Conservation (phyloP, 2,113 vertebrate species). For the Brachypteracias leptosomus region DNA sequence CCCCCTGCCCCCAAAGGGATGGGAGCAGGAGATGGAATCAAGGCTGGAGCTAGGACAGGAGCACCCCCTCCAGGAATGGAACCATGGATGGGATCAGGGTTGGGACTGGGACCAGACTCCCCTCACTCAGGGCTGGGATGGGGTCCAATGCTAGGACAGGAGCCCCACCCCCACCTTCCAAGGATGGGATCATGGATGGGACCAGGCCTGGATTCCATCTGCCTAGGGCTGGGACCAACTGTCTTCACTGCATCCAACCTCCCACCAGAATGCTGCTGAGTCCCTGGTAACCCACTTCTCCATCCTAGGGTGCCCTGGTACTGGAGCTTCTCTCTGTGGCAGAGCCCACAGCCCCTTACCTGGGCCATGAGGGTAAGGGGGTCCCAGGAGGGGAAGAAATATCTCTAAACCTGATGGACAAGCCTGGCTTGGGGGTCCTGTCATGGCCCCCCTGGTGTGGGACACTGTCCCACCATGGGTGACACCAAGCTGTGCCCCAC, state of each 20-base stretch:
- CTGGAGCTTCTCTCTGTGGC: background rate
- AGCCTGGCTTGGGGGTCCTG: fast-evolving
- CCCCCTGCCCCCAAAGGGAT: no score
- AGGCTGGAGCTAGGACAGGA: no score
- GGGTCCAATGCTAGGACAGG: background rate
- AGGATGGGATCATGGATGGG: background rate
- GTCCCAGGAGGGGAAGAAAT: background rate
- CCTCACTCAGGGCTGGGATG: background rate
- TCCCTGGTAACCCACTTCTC: background rate
- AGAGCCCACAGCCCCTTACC: background rate
- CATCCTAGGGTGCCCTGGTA: background rate
- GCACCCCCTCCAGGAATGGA: background rate
- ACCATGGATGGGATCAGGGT: background rate
- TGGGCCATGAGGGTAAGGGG: fast-evolving
- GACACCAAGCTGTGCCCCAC: background rate
- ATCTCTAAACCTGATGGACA: background rate
- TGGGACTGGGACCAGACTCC: no score
- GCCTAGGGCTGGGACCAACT: fast-evolving
- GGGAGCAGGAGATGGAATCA: background rate
- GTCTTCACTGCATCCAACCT: background rate
- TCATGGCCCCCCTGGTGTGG: background rate
- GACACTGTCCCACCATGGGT: background rate
- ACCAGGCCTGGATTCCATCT: no score
- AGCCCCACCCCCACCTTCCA: no score
- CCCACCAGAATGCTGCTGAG: background rate